Conservation (phyloP, 1,140 invertebrate species). For the Lepeophtheirus salmonis region DNA sequence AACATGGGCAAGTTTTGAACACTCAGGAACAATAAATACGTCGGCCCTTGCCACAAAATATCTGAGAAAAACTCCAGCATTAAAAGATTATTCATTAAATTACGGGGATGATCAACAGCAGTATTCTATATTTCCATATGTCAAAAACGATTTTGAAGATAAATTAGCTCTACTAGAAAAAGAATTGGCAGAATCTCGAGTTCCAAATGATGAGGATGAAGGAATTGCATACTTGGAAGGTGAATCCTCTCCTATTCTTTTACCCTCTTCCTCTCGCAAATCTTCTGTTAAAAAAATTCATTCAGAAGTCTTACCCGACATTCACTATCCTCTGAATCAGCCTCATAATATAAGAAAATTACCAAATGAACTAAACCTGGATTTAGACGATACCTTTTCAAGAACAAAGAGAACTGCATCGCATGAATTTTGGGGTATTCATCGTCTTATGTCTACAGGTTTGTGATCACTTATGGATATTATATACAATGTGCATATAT, state of each 20-base stretch:
- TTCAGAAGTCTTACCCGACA: background rate
- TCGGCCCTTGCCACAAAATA: conserved; percentile 29
- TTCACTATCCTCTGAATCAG: background rate
- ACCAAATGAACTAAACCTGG: background rate
- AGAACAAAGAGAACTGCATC: background rate
- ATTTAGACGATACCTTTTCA: background rate
- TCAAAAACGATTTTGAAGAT: conserved; percentile 10
- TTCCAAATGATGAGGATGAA: conserved; percentile 2
- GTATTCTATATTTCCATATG: conserved; percentile 8
- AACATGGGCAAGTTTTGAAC: conserved; percentile 26
- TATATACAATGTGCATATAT: no score
- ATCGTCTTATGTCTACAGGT: conserved; percentile 10
- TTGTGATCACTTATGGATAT: background rate
- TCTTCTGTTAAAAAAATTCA: background rate
- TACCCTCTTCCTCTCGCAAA: background rate
- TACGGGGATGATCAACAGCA: conserved; percentile 2
- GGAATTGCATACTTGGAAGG: background rate
- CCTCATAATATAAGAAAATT: conserved; percentile 9
- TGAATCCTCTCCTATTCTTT: background rate
- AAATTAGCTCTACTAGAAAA: conserved; percentile 5
- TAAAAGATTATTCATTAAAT: conserved; percentile 21
- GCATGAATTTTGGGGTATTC: conserved; percentile 1
- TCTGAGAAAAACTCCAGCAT: conserved; percentile 28
- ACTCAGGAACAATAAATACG: conserved; percentile 28
- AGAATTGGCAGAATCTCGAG: background rate